A percentile compares a stretch with the other conserved stretches of the same genome.
Conservation (phyloP, 1,140 invertebrate genomes). For the Archegozetes longisetosus region DNA sequence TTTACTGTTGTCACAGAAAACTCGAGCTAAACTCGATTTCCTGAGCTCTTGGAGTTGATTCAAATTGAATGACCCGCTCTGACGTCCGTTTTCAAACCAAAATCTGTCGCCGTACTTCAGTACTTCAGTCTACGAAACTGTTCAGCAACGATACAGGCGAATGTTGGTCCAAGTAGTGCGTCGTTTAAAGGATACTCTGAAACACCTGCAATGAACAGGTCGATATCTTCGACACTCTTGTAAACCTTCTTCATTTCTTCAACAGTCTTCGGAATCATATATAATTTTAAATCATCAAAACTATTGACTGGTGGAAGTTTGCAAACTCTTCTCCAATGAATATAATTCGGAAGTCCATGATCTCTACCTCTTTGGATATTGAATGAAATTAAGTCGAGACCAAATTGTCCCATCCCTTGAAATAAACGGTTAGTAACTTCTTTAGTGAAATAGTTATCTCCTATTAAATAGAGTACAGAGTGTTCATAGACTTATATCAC, state of each 20-base stretch:
- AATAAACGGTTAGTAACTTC: conserved; percentile 63
- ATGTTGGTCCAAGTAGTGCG: conserved; percentile 37
- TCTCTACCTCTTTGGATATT: conserved; percentile 80
- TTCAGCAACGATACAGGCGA: conserved; percentile 38
- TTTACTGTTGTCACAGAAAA: conserved; percentile 44
- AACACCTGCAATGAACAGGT: conserved; percentile 28
- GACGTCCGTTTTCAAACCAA: conserved; percentile 83
- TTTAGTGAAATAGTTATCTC: conserved; percentile 81
- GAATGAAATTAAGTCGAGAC: conserved; percentile 57
- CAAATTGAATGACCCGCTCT: conserved; percentile 53
- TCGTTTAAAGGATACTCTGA: conserved; percentile 27
- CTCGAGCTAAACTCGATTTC: conserved; percentile 35
- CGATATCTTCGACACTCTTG: conserved; percentile 28
- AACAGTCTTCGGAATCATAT: conserved; percentile 35
- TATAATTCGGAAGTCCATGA: conserved; percentile 67
- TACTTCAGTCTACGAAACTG: conserved; percentile 31
- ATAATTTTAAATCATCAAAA: conserved; percentile 51
- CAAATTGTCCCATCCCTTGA: conserved; percentile 43
- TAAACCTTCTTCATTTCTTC: conserved; percentile 37
- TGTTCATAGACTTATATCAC: no score
- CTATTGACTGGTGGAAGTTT: conserved; percentile 48
- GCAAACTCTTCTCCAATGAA: conserved; percentile 59
- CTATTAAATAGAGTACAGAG: conserved; percentile 26
- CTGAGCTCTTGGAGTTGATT: conserved; percentile 31
- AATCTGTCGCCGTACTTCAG: conserved; percentile 62